Percentiles rank a stretch among this genome's conserved stretches.
These are phyloP conservation scores for Elysia crispata DNA, from an alignment of 2,888 invertebrate species.

Conservation along the genomic window DNA sequence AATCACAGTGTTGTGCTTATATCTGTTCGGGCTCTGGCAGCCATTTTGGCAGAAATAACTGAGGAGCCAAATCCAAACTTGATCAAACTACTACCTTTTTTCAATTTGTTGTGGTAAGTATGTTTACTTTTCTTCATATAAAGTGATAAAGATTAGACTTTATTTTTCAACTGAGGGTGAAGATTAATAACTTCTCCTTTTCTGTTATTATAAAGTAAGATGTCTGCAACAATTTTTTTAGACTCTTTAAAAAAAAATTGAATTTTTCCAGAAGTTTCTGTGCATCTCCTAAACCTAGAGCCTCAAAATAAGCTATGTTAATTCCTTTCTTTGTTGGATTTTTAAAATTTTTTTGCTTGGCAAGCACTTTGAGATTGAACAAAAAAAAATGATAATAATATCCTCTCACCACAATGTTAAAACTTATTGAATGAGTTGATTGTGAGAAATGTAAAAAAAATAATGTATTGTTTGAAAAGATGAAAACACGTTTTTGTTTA, in stretches of 20 bases:
- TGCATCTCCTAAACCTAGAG: background rate
- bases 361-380: no score
- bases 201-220: background rate
- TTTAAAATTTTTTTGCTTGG: no score
- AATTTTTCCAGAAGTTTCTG: background rate
- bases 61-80: slow-evolving; percentile 36
- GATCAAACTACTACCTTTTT: slow-evolving; percentile 39
- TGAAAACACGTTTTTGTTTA: no score
- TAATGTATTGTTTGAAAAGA: no score
- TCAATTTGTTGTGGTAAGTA: slow-evolving; percentile 44
- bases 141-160: no score
- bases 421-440: no score
- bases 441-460: no score
- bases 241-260: background rate
- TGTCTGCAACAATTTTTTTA: background rate
- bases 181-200: background rate
- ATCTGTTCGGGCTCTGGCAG: slow-evolving; percentile 42
- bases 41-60: slow-evolving; percentile 47
- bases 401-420: no score
- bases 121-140: background rate
- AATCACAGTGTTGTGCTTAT: slow-evolving; percentile 42
- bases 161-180: no score
- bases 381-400: no score
- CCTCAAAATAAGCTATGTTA: background rate
- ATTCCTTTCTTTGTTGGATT: no score